A percentile compares a stretch with the other conserved stretches of the same genome.
phyloP scores from a whole-genome alignment of 1,140 invertebrate species.

The Vollenhovia emeryi region DNA sequence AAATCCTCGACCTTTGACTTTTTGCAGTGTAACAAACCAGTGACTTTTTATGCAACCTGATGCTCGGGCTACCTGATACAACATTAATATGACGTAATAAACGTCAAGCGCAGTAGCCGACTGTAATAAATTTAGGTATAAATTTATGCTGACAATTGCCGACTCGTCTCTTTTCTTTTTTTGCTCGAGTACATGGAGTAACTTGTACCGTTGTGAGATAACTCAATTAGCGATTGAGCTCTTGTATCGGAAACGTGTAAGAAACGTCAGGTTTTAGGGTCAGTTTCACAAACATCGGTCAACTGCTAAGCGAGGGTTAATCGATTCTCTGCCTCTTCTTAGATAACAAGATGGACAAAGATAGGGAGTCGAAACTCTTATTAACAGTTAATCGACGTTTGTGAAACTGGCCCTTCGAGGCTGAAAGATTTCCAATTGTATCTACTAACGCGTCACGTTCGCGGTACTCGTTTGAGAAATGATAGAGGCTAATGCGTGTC shows the following conservation, averaged over 20 bases:
- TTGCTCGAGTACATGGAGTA: too few species aligned
- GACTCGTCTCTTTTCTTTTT: background rate
- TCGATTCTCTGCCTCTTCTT: too few species aligned
- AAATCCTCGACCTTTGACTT: slow-evolving; percentile 60
- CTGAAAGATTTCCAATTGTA: background rate
- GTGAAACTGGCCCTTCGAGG: too few species aligned
- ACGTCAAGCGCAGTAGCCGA: background rate
- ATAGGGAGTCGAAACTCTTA: too few species aligned
- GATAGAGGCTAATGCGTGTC: slow-evolving; percentile 5
- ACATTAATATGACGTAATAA: slow-evolving; percentile 24
- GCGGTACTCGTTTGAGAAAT: background rate
- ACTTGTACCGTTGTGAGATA: too few species aligned
- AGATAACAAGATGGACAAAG: too few species aligned
- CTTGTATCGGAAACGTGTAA: background rate
- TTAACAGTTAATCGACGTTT: too few species aligned
- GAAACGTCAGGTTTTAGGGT: background rate
- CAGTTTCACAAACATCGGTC: too few species aligned
- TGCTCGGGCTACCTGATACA: background rate
- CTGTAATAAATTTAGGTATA: slow-evolving; percentile 12
- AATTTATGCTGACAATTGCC: background rate
- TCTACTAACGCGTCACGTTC: background rate
- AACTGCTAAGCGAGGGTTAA: too few species aligned
- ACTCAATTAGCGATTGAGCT: background rate
- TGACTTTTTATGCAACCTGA: slow-evolving; percentile 33
- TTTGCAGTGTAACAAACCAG: slow-evolving; percentile 31